Conservation (phyloP, 1,140 invertebrate species). For the Procambarus clarkii region DNA sequence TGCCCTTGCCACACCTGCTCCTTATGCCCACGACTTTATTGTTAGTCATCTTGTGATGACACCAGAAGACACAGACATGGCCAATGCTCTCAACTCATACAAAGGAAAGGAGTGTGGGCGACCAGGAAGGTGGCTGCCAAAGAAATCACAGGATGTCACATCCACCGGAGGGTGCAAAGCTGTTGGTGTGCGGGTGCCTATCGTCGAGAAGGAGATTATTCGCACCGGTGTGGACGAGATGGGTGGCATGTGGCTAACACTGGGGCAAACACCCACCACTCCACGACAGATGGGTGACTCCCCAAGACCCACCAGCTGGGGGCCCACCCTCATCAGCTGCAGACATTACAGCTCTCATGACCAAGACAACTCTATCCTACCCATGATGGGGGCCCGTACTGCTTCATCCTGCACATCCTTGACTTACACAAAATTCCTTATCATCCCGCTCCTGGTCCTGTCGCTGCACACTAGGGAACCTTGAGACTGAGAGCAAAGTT, state of each 20-base stretch:
- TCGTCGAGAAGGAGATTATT: constrained; percentile 46
- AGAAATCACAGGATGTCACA: constrained; percentile 47
- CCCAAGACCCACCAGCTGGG: constrained; percentile 54
- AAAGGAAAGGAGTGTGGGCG: constrained; percentile 43
- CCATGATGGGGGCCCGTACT: constrained; percentile 47
- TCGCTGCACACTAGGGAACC: not conserved
- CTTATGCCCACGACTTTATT: constrained; percentile 49
- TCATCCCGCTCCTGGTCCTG: not conserved
- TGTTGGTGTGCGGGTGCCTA: constrained; percentile 46
- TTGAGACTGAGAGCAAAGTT: not conserved
- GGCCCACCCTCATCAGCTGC: constrained; percentile 32
- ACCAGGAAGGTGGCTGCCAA: constrained; percentile 15
- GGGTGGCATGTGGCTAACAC: constrained; percentile 44
- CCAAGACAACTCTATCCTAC: constrained; percentile 36
- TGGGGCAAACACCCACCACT: constrained; percentile 45
- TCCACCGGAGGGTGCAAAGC: constrained; percentile 40
- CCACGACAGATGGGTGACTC: not conserved
- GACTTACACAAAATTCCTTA: not conserved
- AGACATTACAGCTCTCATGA: constrained; percentile 13
- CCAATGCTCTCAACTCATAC: constrained; percentile 46
- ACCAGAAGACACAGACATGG: constrained; percentile 48
- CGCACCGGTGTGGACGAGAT: constrained; percentile 47
- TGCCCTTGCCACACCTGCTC: not conserved
- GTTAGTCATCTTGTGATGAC: constrained; percentile 42
- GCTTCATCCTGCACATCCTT: constrained; percentile 16